Evolutionary conservation across 2,888 invertebrate species (phyloP).

Genomic region (Drosophila tripunctata): DNA sequence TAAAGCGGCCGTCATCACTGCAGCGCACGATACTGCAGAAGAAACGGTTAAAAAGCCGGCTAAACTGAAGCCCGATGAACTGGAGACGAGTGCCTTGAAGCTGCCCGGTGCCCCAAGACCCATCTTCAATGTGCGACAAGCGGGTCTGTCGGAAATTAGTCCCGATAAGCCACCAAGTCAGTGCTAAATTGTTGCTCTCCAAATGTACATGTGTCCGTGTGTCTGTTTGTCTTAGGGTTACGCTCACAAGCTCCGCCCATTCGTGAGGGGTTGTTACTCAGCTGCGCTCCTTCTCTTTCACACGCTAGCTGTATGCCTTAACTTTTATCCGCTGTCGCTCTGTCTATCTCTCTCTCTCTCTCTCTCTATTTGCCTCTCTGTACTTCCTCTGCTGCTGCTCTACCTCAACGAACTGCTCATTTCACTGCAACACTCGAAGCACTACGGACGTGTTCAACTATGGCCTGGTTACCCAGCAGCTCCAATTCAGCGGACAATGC

Average conservation of each 20-base stretch:
- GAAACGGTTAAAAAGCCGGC: not conserved
- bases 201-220: too few species aligned
- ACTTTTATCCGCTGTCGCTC: not conserved
- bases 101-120: slow-evolving; percentile 27
- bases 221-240: slow-evolving; percentile 25
- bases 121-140: slow-evolving; percentile 38
- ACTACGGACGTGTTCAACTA: slow-evolving; percentile 28
- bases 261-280: too few species aligned
- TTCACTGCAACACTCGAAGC: slow-evolving; percentile 10
- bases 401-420: slow-evolving; percentile 15
- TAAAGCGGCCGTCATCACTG: not conserved
- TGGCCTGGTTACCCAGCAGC: slow-evolving; percentile 71
- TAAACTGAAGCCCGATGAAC: not conserved
- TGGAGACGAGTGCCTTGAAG: not conserved
- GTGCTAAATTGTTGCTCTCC: too few species aligned
- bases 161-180: not conserved
- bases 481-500: slow-evolving; percentile 61
- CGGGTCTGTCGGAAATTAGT: not conserved
- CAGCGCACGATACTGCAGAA: not conserved
- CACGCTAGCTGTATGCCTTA: too few species aligned
- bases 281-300: too few species aligned
- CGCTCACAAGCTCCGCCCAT: slow-evolving; percentile 14
- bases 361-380: not conserved
- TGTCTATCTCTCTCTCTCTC: not conserved
- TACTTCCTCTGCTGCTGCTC: not conserved